phyloP scores from a whole-genome alignment of 2,113 vertebrate species.

The Paramormyrops kingsleyae region DNA sequence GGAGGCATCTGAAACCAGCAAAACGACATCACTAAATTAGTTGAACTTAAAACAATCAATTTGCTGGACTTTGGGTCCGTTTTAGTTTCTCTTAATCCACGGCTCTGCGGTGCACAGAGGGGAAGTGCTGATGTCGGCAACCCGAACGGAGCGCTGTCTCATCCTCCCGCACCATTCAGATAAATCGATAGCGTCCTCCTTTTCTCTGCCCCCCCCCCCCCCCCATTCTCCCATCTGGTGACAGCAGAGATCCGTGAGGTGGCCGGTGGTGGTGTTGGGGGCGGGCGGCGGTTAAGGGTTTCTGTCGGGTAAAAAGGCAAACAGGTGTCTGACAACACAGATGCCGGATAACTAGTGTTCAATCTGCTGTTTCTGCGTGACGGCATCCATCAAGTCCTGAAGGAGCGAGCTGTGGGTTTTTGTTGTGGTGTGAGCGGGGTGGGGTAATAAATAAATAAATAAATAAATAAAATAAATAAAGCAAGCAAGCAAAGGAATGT shows the following conservation, averaged over 20 bases:
- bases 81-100: conserved; percentile 40
- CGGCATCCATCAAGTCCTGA: conserved; percentile 28
- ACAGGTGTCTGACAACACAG: conserved; percentile 35
- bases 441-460: conserved; percentile 3
- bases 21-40: conserved; percentile 29
- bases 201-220: conserved; percentile 27
- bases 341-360: conserved; percentile 40
- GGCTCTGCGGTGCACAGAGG: conserved; percentile 30
- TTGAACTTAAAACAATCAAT: conserved; percentile 36
- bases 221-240: conserved; percentile 28
- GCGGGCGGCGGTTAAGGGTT: not conserved
- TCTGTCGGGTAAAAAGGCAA: conserved; percentile 35
- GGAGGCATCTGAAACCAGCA: conserved; percentile 47
- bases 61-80: conserved; percentile 33
- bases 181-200: conserved; percentile 40
- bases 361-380: conserved; percentile 34
- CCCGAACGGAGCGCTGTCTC: conserved; percentile 16
- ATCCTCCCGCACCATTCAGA: conserved; percentile 39
- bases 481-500: conserved; percentile 21
- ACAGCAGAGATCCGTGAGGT: not conserved
- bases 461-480: conserved; percentile 12
- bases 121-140: conserved; percentile 44
- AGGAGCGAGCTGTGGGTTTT: conserved; percentile 14
- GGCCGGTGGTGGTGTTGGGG: not conserved
- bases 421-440: not conserved